Conservation (phyloP, 2,113 vertebrate species). For the Tinamus guttatus region DNA sequence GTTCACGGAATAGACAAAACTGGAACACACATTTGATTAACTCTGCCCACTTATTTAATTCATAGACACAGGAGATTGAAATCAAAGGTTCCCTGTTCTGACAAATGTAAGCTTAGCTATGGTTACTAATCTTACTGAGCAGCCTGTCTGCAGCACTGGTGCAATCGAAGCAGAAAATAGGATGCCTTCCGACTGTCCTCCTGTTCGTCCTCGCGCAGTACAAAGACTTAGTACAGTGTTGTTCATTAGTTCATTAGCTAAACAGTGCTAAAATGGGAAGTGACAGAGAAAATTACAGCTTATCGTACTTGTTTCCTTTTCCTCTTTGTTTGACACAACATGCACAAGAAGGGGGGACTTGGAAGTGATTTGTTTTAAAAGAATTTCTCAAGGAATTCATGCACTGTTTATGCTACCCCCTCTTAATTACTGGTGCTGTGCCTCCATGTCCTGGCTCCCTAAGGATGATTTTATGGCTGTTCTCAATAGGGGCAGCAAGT, state of each 20-base stretch:
- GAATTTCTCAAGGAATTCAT: background rate
- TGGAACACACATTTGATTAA: background rate
- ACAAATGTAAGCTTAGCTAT: fast-evolving
- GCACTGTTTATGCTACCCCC: background rate
- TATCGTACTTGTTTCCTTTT: background rate
- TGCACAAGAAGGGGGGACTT: fast-evolving
- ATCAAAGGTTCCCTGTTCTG: fast-evolving
- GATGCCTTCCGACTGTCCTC: background rate
- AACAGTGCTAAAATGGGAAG: fast-evolving
- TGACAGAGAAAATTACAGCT: background rate
- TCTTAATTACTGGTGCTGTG: background rate
- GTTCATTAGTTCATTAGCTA: background rate
- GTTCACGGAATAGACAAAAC: background rate
- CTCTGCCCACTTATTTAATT: background rate
- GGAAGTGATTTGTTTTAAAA: background rate
- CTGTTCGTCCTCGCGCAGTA: background rate
- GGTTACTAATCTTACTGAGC: background rate
- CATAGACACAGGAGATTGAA: background rate
- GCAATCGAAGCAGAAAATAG: background rate
- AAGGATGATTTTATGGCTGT: background rate
- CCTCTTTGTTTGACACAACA: background rate
- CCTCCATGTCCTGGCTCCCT: background rate
- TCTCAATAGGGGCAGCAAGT: background rate
- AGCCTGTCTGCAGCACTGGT: background rate
- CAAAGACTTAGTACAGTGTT: background rate